Evolutionary conservation across 2,113 vertebrate species (phyloP).

Genomic region (Chloropsis cyanopogon): DNA sequence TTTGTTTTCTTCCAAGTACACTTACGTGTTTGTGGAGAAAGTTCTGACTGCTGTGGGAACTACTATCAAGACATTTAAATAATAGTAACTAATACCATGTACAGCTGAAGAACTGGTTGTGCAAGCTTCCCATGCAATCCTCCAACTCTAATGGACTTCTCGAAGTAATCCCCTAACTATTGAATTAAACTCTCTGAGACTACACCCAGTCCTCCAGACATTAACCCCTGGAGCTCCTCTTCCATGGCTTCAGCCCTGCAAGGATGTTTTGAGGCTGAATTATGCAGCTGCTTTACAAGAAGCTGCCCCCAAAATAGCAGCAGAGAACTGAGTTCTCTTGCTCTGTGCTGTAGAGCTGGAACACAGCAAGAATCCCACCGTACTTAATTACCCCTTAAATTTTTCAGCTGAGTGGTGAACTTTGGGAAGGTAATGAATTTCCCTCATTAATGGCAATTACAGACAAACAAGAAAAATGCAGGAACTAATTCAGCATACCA

Average conservation of each 20-base stretch:
- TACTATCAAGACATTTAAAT: neutral
- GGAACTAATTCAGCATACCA: neutral
- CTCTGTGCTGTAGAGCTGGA: neutral
- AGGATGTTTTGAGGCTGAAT: neutral
- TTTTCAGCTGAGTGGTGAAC: neutral
- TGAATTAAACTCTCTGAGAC: neutral
- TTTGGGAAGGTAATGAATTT: neutral
- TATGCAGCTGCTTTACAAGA: neutral
- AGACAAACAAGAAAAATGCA: neutral
- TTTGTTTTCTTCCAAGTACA: neutral
- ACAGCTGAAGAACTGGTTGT: neutral
- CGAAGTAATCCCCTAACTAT: neutral
- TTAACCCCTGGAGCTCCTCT: neutral
- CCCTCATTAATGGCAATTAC: neutral
- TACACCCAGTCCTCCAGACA: neutral
- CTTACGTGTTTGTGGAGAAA: neutral
- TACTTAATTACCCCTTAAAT: neutral
- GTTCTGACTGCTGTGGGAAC: neutral
- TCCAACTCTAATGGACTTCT: neutral
- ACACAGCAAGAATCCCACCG: neutral
- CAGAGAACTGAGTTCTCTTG: neutral
- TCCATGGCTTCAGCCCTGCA: neutral
- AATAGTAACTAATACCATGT: neutral
- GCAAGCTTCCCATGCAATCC: neutral
- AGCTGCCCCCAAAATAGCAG: neutral